A percentile compares a stretch with the other conserved stretches of the same genome.
phyloP scores from a whole-genome alignment of 2,113 vertebrate species.

The Engraulis encrasicolus region DNA sequence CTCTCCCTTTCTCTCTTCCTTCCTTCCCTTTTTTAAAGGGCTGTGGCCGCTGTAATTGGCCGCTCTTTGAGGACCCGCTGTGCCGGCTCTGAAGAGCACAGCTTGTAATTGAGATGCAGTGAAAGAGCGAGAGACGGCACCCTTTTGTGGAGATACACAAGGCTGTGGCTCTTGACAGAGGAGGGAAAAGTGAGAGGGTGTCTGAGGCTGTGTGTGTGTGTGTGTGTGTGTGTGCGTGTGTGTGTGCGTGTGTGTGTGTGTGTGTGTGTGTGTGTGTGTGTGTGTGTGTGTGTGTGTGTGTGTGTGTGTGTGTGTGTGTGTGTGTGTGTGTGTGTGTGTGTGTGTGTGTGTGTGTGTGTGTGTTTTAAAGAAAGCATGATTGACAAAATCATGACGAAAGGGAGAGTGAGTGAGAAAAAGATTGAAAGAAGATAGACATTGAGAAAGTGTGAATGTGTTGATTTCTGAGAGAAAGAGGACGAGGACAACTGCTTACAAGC shows the following conservation, averaged over 20 bases:
- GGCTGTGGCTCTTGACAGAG: not conserved
- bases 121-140: slow-evolving; percentile 22
- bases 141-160: slow-evolving; percentile 33
- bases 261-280: not conserved
- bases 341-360: not conserved
- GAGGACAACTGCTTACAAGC: no score
- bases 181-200: not conserved
- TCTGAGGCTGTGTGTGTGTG: not conserved
- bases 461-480: no score
- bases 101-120: slow-evolving; percentile 36
- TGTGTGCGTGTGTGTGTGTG: not conserved
- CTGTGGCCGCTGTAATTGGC: slow-evolving; percentile 26
- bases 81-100: slow-evolving; percentile 40
- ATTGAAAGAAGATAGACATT: slow-evolving; percentile 21
- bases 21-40: slow-evolving; percentile 33
- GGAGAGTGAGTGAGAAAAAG: no score
- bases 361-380: not conserved
- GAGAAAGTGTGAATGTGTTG: not conserved
- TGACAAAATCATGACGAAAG: no score
- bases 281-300: not conserved
- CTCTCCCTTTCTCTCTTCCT: slow-evolving; percentile 6
- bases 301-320: not conserved
- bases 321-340: not conserved
- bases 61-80: slow-evolving; percentile 37
- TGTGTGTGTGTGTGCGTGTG: not conserved